Evolutionary conservation across 2,797 vertebrate genomes (phyloP), one percentile per base, ranked within the genome.

Genomic region (Girardinus metallicus): DNA sequence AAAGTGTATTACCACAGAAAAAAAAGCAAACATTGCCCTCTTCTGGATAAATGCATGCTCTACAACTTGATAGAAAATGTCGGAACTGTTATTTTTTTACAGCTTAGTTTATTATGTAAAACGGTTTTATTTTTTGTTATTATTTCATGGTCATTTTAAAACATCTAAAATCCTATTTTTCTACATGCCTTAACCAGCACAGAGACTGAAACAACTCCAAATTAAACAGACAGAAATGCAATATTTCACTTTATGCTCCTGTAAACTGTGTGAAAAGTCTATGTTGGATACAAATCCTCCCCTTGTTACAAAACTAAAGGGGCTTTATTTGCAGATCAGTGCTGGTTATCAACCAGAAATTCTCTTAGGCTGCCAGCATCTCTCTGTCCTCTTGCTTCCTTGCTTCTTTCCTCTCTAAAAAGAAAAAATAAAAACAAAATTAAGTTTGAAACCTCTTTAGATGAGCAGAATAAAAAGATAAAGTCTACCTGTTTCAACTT

Each of bases 351-450:
- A 44, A 70, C 41, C 79, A 70, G 51, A 90, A 47, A 44, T 60
- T 80, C 36, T 66, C 62, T 88, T 86, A 95, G 34, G 91, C 94
- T 77, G 91, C 84, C 84, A 95, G 77, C 93, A 95, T 95, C 87
- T 95, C 92, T 88, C 85, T 87, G 34, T 87, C 88, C 47, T 78
- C 64, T 76, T 88, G 92, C 70, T 88, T 81, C 86, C 86, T 90
- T 53, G 74, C 85, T 77, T 87, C 81, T 84, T 81, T 90, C 77
- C 87, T 84, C 85, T 91, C 95, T 96, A 77, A 90, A 91, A 90
- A 77, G 16, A 73, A 31, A 73, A 79, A 74, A 85, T 49, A 6
- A 72, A 80, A 81, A 77, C 0, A 80, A 71, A 83, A 43, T 86
- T 77, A 36, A 83, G 66, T 77, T 5, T 72, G 36, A 74, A 21